Conservation (phyloP, 37 sponge, comb jelly and placozoan genomes). For the Dysidea cf. avara region DNA sequence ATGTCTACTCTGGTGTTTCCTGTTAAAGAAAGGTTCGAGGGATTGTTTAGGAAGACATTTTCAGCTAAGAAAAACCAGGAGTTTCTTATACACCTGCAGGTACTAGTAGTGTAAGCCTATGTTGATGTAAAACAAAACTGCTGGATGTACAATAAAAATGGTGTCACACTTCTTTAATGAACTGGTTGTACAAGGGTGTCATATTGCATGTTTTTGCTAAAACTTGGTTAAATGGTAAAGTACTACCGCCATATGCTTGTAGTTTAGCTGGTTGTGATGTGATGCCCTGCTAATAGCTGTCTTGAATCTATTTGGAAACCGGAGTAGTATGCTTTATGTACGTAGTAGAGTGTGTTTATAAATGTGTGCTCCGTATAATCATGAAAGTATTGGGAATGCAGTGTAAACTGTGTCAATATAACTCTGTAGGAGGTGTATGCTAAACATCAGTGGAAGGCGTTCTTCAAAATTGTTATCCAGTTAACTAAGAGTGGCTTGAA, state of each 20-base stretch:
- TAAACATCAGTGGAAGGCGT: constrained; percentile 62
- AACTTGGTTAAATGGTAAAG: too few species aligned
- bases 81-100: constrained; percentile 83
- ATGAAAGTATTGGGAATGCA: too few species aligned
- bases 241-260: too few species aligned
- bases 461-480: constrained; percentile 67
- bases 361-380: too few species aligned
- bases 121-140: not conserved
- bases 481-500: too few species aligned
- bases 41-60: constrained; percentile 77
- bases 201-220: too few species aligned
- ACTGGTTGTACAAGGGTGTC: too few species aligned
- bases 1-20: constrained; percentile 65
- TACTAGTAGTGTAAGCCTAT: too few species aligned
- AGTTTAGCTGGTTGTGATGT: not conserved
- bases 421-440: constrained; percentile 34
- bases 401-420: too few species aligned
- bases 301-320: not conserved
- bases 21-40: constrained; percentile 66
- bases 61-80: constrained; percentile 76
- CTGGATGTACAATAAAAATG: not conserved
- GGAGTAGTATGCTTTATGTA: not conserved
- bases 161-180: not conserved
- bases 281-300: not conserved
- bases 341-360: too few species aligned